A percentile compares a stretch with the other conserved stretches of the same genome.
Conservation (phyloP, 37 sponge, comb jelly and placozoan genomes). For the Corticium candelabrum region DNA sequence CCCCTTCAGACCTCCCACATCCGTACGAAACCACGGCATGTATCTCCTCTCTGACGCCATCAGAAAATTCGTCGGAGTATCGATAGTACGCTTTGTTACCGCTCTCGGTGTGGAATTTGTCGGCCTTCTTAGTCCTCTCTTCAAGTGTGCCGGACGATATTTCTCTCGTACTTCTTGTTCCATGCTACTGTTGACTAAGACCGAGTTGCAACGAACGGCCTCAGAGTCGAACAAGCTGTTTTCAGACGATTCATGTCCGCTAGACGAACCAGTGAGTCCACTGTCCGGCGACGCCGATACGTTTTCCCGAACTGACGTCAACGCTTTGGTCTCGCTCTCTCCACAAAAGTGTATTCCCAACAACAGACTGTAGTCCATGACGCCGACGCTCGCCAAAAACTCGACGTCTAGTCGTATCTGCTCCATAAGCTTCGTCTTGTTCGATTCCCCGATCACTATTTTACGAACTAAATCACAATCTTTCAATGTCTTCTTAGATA, state of each 20-base stretch:
- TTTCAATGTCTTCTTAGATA: constrained; percentile 39
- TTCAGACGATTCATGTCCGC: background rate
- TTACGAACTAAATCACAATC: constrained; percentile 62
- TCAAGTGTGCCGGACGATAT: background rate
- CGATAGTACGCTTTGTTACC: too few species aligned
- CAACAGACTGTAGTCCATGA: constrained; percentile 81
- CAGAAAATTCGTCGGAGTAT: too few species aligned
- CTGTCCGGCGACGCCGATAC: background rate
- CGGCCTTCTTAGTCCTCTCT: too few species aligned
- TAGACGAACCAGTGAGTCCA: background rate
- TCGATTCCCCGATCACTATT: constrained; percentile 42
- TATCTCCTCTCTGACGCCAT: background rate
- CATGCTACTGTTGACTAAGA: too few species aligned
- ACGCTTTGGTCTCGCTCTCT: background rate
- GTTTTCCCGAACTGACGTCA: background rate
- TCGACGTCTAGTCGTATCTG: constrained; percentile 53
- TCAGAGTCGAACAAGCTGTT: too few species aligned
- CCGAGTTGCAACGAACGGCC: too few species aligned
- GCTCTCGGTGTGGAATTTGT: too few species aligned
- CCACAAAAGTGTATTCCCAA: too few species aligned
- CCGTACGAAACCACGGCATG: background rate
- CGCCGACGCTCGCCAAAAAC: constrained; percentile 36
- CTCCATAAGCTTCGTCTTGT: constrained; percentile 51
- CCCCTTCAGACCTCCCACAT: background rate
- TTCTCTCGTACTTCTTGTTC: background rate